These are phyloP conservation scores for Aporrectodea caliginosa DNA, from an alignment of 1,140 invertebrate species.

Conservation along the genomic window DNA sequence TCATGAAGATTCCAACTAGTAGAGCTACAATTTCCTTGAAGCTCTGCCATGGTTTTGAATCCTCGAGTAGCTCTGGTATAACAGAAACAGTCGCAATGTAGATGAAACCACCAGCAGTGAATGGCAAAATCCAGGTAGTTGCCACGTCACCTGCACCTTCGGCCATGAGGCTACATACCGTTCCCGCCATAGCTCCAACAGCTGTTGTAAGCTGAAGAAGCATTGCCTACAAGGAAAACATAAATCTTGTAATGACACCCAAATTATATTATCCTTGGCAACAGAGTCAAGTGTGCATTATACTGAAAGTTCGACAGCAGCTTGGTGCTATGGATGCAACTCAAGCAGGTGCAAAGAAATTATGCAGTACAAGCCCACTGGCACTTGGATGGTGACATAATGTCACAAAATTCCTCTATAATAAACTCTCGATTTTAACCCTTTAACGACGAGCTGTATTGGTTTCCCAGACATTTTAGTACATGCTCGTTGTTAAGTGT, in stretches of 20 bases:
- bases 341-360: background rate
- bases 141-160: slow-evolving; percentile 65
- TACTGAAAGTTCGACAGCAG: background rate
- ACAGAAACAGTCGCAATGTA: slow-evolving; percentile 94
- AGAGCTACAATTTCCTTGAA: slow-evolving; percentile 79
- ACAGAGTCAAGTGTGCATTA: background rate
- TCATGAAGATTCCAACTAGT: slow-evolving; percentile 80
- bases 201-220: slow-evolving; percentile 86
- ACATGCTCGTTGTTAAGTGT: too few relatives aligned
- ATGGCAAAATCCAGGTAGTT: slow-evolving; percentile 82
- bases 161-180: slow-evolving; percentile 75
- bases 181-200: slow-evolving; percentile 86
- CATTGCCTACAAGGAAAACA: slow-evolving; percentile 69
- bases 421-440: too few relatives aligned
- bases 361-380: background rate
- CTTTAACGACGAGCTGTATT: too few relatives aligned
- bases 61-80: slow-evolving; percentile 82
- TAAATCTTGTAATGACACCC: slow-evolving; percentile 7
- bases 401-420: background rate
- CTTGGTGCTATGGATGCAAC: background rate
- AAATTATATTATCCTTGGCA: background rate
- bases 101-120: slow-evolving; percentile 96
- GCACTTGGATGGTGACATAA: background rate
- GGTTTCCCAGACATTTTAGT: too few relatives aligned
- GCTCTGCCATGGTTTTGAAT: slow-evolving; percentile 78